Evolutionary conservation across 2,888 invertebrate species (phyloP), one percentile per base, ranked within the genome.

Genomic region (Biston stratarius): DNA sequence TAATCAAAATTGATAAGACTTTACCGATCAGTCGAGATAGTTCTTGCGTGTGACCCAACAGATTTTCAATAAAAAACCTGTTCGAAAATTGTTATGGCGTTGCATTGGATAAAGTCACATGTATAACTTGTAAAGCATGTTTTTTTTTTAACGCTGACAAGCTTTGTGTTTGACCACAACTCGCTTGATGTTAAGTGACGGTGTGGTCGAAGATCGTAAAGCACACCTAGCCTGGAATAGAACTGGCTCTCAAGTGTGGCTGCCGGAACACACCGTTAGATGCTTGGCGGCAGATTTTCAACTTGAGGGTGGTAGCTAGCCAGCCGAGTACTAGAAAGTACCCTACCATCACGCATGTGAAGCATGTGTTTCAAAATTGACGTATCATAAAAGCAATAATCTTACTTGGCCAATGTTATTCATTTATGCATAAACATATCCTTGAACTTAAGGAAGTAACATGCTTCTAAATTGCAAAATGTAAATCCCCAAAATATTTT

Each of bases 381-480:
- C 47, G 24, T 45, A 34, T 40, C 24, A 38, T 48, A 33, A 38
- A 53, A 40, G 38, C 47, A 55, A 11, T 14, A 47, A 36, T 57
- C 33, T 42, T 24, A 7, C 24, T 38, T 38, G 6, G 38, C 38
- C 15, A 45, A 45, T 45, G 42, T 14, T 47, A 45, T 55, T 55
- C 10, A 45, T 53, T 15, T 47, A 62, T 62, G 49, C 44, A 38
- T 52, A 10, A 53, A 53, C 34, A 53, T 34, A 60, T 55, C 64
- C 71, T 71, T 71, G 64, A 67, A 67, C 69, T 71, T 69, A 62
- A 49, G 66, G 70, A 70, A 61, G 57, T 61, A 63, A 58, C 49
- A 56, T 58, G 53, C 38, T 9, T 49, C 33, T 15, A 9, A 49
- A 8, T 15, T 14, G 14, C 24, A 38, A 42, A 47, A 51, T 59